Percentiles rank a stretch among this genome's conserved stretches.
phyloP scores from a whole-genome alignment of 2,888 invertebrate genomes.

The Athripsodes cinereus region DNA sequence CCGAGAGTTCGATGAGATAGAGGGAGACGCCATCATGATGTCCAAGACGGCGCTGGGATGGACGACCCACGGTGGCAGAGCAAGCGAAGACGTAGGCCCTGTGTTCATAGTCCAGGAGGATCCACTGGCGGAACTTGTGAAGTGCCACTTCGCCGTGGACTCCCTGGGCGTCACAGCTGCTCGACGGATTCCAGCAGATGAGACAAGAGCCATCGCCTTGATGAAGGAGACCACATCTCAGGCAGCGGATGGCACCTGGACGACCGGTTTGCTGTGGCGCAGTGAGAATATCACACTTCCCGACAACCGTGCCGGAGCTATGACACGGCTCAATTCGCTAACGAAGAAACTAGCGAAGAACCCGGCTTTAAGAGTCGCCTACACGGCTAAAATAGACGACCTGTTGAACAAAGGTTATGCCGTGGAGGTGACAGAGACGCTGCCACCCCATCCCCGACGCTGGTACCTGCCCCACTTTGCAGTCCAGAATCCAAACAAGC shows the following conservation, averaged over 20 bases:
- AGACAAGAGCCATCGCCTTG: conserved; percentile 3
- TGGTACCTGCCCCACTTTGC: conserved; percentile 26
- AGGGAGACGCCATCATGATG: too few relatives aligned
- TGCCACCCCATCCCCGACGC: neutral
- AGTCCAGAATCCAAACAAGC: conserved; percentile 28
- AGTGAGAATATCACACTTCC: neutral
- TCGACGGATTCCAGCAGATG: conserved; percentile 1
- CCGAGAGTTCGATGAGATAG: too few relatives aligned
- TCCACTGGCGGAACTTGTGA: neutral
- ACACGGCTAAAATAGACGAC: neutral
- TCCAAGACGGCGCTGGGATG: too few relatives aligned
- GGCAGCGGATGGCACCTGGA: neutral
- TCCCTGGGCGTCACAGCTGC: conserved; percentile 20
- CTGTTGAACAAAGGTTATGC: conserved; percentile 1
- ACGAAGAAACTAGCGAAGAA: neutral
- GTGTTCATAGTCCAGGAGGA: too few relatives aligned
- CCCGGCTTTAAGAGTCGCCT: neutral
- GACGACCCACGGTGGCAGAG: too few relatives aligned
- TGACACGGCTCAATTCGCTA: neutral
- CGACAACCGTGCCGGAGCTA: neutral
- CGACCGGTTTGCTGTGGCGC: conserved; percentile 15
- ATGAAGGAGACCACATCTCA: neutral
- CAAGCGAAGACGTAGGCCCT: too few relatives aligned
- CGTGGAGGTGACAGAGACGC: neutral
- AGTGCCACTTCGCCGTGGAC: neutral